These are phyloP conservation scores for Drosophila quasianomalipes DNA, from an alignment of 2,888 invertebrate genomes.

Conservation along the genomic window DNA sequence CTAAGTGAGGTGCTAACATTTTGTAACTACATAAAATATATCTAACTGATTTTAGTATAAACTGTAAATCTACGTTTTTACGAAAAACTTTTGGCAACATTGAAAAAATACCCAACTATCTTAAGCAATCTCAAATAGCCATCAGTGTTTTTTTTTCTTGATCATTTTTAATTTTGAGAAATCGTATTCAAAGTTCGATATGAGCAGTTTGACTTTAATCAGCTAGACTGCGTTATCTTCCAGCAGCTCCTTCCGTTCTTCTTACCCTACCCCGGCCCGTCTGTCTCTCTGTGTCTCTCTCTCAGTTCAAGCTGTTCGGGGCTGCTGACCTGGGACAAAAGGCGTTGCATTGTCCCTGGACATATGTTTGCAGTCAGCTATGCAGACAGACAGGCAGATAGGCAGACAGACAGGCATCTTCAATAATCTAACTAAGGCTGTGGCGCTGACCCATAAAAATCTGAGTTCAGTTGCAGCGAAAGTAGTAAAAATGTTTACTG, in stretches of 20 bases:
- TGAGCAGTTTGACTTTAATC: background rate
- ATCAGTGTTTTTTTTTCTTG: background rate
- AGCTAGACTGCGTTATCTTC: background rate
- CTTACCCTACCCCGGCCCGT: too few relatives aligned
- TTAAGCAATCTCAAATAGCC: background rate
- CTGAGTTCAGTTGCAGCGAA: slow-evolving; percentile 59
- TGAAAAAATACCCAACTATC: background rate
- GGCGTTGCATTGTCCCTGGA: slow-evolving; percentile 37
- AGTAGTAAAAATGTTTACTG: slow-evolving; percentile 56
- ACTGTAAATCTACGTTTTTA: background rate
- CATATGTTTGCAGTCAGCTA: slow-evolving; percentile 42
- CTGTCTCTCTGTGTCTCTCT: too few relatives aligned
- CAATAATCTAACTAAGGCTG: slow-evolving; percentile 53
- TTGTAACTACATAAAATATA: background rate
- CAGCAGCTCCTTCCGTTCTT: too few relatives aligned
- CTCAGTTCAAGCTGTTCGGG: background rate
- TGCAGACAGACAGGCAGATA: background rate
- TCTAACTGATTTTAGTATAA: background rate
- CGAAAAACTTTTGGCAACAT: background rate
- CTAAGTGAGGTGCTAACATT: too few relatives aligned
- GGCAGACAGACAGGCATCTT: slow-evolving; percentile 24
- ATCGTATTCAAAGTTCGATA: background rate
- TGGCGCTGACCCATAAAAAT: slow-evolving; percentile 60
- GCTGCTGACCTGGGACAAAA: slow-evolving; percentile 57
- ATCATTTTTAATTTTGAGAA: background rate